phyloP scores from a whole-genome alignment of 2,797 vertebrate species.

The Tinamus major region DNA sequence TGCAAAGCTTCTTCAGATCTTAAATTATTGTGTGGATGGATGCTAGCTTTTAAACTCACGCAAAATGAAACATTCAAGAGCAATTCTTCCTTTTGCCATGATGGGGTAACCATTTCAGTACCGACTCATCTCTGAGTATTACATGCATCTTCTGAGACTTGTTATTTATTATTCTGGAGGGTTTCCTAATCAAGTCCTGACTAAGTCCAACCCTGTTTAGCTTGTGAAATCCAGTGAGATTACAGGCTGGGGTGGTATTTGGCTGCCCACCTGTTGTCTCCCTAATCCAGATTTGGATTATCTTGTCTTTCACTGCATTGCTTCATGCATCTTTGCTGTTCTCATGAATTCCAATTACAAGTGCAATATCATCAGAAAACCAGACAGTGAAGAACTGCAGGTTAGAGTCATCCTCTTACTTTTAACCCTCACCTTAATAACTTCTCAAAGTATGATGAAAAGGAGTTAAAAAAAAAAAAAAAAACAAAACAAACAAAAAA shows the following conservation, averaged over 20 bases:
- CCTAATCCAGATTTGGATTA: slow-evolving; percentile 30
- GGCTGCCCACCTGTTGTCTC: slow-evolving; percentile 41
- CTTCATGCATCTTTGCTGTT: background rate
- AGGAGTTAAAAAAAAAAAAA: background rate
- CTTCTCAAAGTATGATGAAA: background rate
- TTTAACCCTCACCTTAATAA: slow-evolving; percentile 3
- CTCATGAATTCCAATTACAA: background rate
- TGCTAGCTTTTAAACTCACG: background rate
- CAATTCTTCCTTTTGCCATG: slow-evolving; percentile 9
- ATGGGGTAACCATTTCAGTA: background rate
- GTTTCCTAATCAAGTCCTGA: background rate
- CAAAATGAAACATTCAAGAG: background rate
- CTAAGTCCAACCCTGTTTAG: slow-evolving; percentile 57
- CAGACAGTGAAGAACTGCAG: background rate
- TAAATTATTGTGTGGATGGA: background rate
- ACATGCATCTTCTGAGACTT: background rate
- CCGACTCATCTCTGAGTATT: background rate
- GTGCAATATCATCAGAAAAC: slow-evolving; percentile 29
- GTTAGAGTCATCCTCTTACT: background rate
- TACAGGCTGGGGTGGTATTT: slow-evolving; percentile 29
- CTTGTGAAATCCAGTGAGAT: slow-evolving; percentile 65
- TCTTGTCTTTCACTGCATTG: slow-evolving; percentile 24
- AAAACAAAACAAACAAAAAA: background rate
- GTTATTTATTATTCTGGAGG: background rate
- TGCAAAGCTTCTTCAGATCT: slow-evolving; percentile 33